Evolutionary conservation across 2,888 invertebrate genomes (phyloP).

Genomic region (Nomada ferruginata): DNA sequence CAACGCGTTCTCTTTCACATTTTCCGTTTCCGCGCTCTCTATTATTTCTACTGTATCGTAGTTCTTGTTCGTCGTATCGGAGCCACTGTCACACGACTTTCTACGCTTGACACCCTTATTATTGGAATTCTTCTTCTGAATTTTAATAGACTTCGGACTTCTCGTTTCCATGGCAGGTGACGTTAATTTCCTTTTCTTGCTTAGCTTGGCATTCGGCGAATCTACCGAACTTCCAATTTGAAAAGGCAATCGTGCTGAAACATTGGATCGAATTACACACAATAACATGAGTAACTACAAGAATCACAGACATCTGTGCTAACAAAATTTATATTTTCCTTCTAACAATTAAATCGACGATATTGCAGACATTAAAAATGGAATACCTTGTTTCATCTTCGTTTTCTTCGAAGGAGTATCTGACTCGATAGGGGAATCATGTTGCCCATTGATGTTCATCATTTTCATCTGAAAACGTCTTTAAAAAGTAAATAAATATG

Average conservation of each 20-base stretch:
- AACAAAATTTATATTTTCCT: not conserved
- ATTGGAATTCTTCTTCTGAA: slow-evolving; percentile 71
- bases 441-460: slow-evolving; percentile 74
- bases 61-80: not conserved
- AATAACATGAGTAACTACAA: not conserved
- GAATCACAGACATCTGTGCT: not conserved
- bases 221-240: slow-evolving; percentile 72
- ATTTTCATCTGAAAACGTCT: slow-evolving; percentile 71
- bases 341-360: not conserved
- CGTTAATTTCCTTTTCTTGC: slow-evolving; percentile 79
- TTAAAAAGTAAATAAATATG: not conserved
- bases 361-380: not conserved
- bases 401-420: slow-evolving; percentile 72
- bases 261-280: slow-evolving; percentile 19
- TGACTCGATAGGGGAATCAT: slow-evolving; percentile 71
- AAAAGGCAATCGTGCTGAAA: slow-evolving; percentile 79
- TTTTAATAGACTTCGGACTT: slow-evolving; percentile 75
- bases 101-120: slow-evolving; percentile 15
- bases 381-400: slow-evolving; percentile 79
- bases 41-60: not conserved
- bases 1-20: slow-evolving; percentile 27
- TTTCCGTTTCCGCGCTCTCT: slow-evolving; percentile 39
- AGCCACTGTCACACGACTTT: not conserved
- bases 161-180: slow-evolving; percentile 72
- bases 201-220: slow-evolving; percentile 61